Evolutionary conservation across 2,888 invertebrate species (phyloP).

Genomic region (Drosophila merina): DNA sequence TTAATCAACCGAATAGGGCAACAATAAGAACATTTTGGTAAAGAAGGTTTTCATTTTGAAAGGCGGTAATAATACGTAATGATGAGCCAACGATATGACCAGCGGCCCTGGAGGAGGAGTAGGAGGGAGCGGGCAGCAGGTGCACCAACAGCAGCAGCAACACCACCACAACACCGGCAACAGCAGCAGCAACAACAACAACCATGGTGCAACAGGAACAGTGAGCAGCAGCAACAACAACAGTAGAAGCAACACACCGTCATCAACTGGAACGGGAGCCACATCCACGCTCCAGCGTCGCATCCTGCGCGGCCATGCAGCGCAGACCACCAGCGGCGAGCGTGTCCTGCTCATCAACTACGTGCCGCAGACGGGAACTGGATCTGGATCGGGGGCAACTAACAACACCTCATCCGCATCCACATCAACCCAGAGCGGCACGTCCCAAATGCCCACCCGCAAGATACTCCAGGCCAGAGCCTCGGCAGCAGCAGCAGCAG

Average conservation of each 20-base stretch:
- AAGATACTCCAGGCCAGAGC: constrained; percentile 74
- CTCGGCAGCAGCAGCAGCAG: constrained; percentile 53
- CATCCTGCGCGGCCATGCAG: constrained; percentile 79
- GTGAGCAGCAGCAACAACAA: constrained; percentile 39
- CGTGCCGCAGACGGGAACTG: constrained; percentile 72
- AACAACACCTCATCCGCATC: constrained; percentile 52
- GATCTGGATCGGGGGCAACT: constrained; percentile 43
- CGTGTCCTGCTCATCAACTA: constrained; percentile 80
- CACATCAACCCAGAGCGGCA: constrained; percentile 34
- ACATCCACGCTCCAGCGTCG: constrained; percentile 68
- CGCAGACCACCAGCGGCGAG: constrained; percentile 80
- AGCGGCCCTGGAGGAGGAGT: constrained; percentile 81
- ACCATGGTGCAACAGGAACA: constrained; percentile 35
- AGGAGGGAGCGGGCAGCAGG: constrained; percentile 63
- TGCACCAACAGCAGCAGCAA: constrained; percentile 51
- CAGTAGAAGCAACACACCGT: constrained; percentile 52
- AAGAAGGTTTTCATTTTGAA: constrained; percentile 85
- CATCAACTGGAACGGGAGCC: constrained; percentile 48
- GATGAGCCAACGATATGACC: constrained; percentile 84
- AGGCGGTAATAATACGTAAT: constrained; percentile 85
- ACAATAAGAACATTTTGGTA: constrained; percentile 85
- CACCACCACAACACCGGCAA: constrained; percentile 38
- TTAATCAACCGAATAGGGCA: constrained; percentile 74
- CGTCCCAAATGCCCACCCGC: constrained; percentile 72
- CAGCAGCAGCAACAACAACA: constrained; percentile 51